Base-by-base conservation (phyloP, 2,888 invertebrate species). In the Cyaniris semiargus region DNA sequence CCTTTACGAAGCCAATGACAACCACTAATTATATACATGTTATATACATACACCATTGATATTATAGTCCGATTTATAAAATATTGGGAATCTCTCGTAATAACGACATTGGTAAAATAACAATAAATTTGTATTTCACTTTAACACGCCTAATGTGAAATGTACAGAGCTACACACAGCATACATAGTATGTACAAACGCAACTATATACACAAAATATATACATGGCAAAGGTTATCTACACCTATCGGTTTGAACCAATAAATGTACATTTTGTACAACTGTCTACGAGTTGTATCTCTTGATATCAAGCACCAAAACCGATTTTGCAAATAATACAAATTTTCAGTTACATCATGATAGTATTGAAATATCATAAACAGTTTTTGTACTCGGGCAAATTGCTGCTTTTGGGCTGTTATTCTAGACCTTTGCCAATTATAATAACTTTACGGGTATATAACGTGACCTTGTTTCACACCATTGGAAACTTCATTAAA, bases 141-240 rank as follows among this genome's bases (percentile, higher is more conserved):
- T 74, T 53, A 66, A 18, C 27, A 66, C 74, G 27, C 27, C 74
- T 72, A 53, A 88, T 83, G 85, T 89, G 88, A 89, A 90, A 89
- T 88, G 91, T 93, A 92, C 89, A 87, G 85, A 86, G 84, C 89
- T 91, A 92, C 89, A 89, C 89, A 89, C 89, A 87, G 88, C 92
- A 92, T 92, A 92, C 91, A 91, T 86, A 90, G 91, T 93, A 93
- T 93, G 92, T 93, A 93, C 93, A 93, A 85, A 88, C 84, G 83
- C 87, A 87, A 87, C 85, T 92, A 92, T 93, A 87, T 91, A 93
- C 91, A 93, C 86, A 85, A 88, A n/a, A n/a, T n/a, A 87, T 87
- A 89, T 85, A 87, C 83, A 87, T 87, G 88, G 86, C 80, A 71
- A 79, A 88, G 85, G 83, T 27, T 18, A 56, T 56, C n/a, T 58